Evolutionary conservation across 2,797 vertebrate genomes (phyloP), one percentile per base, ranked within the genome.

Genomic region (Sandelia bainsii): DNA sequence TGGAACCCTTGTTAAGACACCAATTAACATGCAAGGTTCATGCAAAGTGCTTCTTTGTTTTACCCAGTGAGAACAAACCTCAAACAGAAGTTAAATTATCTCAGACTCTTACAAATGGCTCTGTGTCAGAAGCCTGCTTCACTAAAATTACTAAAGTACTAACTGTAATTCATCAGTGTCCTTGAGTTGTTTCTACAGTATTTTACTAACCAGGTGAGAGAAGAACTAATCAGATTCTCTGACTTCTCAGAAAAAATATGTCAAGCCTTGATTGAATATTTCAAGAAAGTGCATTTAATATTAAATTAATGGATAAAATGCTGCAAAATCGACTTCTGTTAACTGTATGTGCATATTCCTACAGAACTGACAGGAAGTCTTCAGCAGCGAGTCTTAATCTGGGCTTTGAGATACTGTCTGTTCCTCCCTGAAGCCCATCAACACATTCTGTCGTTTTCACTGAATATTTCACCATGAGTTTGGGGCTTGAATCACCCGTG

Each of bases 221-320:
- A 40, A 48, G 8, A 50, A 68, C 11, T 60, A 77, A 80, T 60
- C 29, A 27, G 53, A 58, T 44, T 22, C 42, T 39, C 23, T 1
- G 40, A 52, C 73, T 69, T 57, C 45, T 70, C 57, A 37, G 46
- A 66, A 45, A 12, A 67, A 77, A 63, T 37, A 72, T 72, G 62
- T 73, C 49, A 7, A 11, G 62, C 50, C 51, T 20, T 27, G 53
- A 73, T 22, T 62, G 39, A 71, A 79, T 81, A 79, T 80, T 74
- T 69, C 42, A 73, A 32, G 17, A 52, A 37, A 46, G n/a, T 13
- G 56, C 3, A 17, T 63, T 69, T 71, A 29, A 29, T 17, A 80
- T 61, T 4, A 72, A 69, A 66, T 76, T 8, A 5, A 5, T 6
- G 49, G 12, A 70, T 66, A 62, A 77, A 73, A 51, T 50, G 69